phyloP scores from a whole-genome alignment of 2,888 invertebrate genomes.

The Tetragnatha montana region DNA sequence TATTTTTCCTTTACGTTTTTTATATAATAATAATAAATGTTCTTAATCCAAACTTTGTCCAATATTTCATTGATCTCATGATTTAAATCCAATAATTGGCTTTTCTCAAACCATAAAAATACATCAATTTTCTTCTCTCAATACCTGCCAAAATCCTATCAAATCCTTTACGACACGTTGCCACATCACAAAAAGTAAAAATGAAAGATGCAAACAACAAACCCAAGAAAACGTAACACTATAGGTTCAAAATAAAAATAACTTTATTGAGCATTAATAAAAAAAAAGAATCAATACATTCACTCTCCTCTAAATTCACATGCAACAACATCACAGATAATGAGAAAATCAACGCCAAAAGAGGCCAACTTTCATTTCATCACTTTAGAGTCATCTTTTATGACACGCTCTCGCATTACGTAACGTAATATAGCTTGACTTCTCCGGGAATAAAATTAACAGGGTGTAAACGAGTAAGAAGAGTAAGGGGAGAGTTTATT shows the following conservation, averaged over 20 bases:
- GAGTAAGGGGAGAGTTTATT: slow-evolving; percentile 40
- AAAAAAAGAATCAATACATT: slow-evolving; percentile 37
- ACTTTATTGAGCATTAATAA: slow-evolving; percentile 59
- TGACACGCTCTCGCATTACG: slow-evolving; percentile 44
- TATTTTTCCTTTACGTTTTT: too few species aligned
- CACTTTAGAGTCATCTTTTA: slow-evolving; percentile 37
- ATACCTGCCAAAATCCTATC: neutral
- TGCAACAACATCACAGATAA: slow-evolving; percentile 23
- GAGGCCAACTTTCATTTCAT: slow-evolving; percentile 17
- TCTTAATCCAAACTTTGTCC: too few species aligned
- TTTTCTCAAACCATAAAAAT: too few species aligned
- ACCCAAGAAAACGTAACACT: neutral
- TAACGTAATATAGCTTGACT: slow-evolving; percentile 34
- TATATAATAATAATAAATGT: too few species aligned
- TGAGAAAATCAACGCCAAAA: slow-evolving; percentile 2
- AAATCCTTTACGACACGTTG: neutral
- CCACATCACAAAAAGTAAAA: neutral
- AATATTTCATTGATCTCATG: too few species aligned
- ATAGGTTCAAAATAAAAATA: slow-evolving; percentile 2
- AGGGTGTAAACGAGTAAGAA: neutral
- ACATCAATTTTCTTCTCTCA: too few species aligned
- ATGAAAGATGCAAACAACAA: neutral
- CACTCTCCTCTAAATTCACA: slow-evolving; percentile 17
- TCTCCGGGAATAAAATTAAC: neutral
- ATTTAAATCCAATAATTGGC: too few species aligned